phyloP scores from a whole-genome alignment of 2,113 vertebrate genomes.

The Dolichotis patagonum region DNA sequence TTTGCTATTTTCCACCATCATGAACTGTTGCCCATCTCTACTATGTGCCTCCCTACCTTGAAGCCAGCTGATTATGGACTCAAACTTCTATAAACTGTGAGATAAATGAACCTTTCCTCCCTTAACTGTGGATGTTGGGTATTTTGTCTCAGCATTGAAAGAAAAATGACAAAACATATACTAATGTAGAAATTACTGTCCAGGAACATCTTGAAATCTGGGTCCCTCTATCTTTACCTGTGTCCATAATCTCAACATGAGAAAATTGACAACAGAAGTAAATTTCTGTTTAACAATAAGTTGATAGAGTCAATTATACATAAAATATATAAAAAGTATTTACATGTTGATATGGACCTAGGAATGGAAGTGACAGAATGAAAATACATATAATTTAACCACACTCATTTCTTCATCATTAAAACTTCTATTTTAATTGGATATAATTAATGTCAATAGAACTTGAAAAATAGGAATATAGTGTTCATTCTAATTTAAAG shows the following conservation, averaged over 20 bases:
- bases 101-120: neutral
- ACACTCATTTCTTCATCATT: slow-evolving; percentile 6
- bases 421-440: neutral
- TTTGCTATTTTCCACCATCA: neutral
- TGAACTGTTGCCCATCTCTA: neutral
- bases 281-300: neutral
- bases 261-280: neutral
- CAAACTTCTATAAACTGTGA: neutral
- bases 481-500: slow-evolving; percentile 4
- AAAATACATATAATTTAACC: neutral
- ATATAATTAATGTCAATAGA: slow-evolving; percentile 27
- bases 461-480: neutral
- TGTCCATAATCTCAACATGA: neutral
- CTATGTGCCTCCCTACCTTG: neutral
- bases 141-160: neutral
- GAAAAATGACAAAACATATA: neutral
- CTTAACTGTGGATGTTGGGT: neutral
- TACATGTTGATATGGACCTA: neutral
- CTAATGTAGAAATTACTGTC: neutral
- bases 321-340: neutral
- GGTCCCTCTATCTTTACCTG: neutral
- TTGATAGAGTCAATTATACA: neutral
- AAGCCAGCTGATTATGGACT: neutral
- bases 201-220: neutral
- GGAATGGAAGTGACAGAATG: neutral